Conservation (phyloP, 2,797 vertebrate genomes). For the Periparus ater region DNA sequence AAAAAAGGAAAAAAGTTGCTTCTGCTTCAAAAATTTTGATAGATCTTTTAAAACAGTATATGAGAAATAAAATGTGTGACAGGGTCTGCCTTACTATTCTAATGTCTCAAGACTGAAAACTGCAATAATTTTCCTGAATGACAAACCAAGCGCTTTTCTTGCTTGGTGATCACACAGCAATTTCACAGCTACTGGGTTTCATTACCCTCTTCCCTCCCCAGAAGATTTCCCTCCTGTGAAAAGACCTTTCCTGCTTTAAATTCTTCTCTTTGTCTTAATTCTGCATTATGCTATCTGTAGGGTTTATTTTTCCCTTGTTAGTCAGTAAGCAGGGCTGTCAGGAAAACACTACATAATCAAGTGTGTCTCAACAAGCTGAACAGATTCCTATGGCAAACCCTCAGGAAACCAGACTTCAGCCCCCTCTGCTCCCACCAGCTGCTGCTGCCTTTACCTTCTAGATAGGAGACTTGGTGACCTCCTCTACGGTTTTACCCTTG, state of each 20-base stretch:
- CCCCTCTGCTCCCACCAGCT: background rate
- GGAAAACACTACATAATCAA: background rate
- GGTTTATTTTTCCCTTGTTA: slow-evolving; percentile 7
- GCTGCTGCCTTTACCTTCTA: background rate
- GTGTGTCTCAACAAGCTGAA: background rate
- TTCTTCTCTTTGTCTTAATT: background rate
- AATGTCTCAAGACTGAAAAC: slow-evolving; percentile 6
- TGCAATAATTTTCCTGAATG: slow-evolving; percentile 39
- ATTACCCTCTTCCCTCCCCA: background rate
- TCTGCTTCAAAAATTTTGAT: background rate
- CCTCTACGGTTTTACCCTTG: background rate
- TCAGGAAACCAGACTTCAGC: background rate
- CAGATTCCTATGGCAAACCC: background rate
- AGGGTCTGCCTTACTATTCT: background rate
- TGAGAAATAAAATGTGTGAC: background rate
- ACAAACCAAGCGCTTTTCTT: background rate
- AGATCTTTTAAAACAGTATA: slow-evolving; percentile 7
- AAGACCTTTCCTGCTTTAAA: background rate
- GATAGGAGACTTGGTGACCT: background rate
- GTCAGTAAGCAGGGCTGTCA: background rate
- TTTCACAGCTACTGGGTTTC: slow-evolving; percentile 35
- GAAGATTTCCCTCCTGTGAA: background rate
- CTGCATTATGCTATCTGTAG: background rate
- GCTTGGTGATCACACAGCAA: slow-evolving; percentile 15
- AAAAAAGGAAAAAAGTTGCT: background rate